Base-by-base conservation (phyloP, 2,113 vertebrate genomes). In the Petaurus breviceps region DNA sequence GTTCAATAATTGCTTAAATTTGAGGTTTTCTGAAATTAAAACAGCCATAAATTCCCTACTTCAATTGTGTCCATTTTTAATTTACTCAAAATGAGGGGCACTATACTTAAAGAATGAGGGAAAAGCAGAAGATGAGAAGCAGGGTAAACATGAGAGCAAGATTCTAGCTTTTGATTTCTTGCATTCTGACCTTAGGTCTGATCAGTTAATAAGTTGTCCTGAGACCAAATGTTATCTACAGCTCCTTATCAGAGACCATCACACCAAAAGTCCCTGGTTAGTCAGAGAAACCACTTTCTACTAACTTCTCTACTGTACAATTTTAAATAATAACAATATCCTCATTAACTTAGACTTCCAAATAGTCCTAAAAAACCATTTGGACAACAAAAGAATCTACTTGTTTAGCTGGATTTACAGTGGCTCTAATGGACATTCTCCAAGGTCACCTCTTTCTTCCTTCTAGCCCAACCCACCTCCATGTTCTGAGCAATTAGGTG, bases 311-410 rank as follows among this genome's bases (percentile, higher is more conserved):
- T 53, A 25, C 84, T 61, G 92, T n/a, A 57, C 51, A 89, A 46
- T 90, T 96, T 52, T 37, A 26, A 91, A 94, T 22, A 54, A 1
- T 11, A 43, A 37, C 12, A 28, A 93, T 55, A 47, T 92, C 23
- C 3, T 95, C 25, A 31, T 8, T 8, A 84, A 43, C 90, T 10
- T 49, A 46, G 61, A 26, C 95, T 94, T 93, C 43, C 49, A 93
- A 95, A 97, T 53, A 68, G 90, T 53, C 90, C 93, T 95, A 23
- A 49, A 77, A 94, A 89, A 31, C 93, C 90, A 49, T 90, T 55
- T 53, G n/a, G 68, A 90, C 95, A 95, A 91, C 10, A 89, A 23
- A 55, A 68, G 50, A 95, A 77, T 57, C 90, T 84, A 46, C 14
- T 6, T 24, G 84, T 4, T 31, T 43, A 91, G 91, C 50, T 90